Base-by-base conservation (phyloP, 2,113 vertebrate genomes). In the Hirundichthys speculiger region DNA sequence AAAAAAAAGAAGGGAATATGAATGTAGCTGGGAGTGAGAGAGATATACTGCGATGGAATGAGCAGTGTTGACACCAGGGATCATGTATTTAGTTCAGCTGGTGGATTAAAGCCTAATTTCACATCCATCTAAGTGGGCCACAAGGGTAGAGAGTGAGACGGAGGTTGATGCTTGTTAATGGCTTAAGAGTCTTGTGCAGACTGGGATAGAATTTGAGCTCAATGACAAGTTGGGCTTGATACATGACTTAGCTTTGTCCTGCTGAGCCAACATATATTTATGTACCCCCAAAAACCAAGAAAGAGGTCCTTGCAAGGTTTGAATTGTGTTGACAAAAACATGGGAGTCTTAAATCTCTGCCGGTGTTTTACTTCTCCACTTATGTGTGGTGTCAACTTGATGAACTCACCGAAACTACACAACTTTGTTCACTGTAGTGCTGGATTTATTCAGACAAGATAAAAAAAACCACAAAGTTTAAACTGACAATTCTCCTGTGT, bases 101-200 rank as follows among this genome's bases (percentile, higher is more conserved):
- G 74, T 16, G 70, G 86, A 89, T 87, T 90, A 89, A 83, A 88
- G 79, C 80, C 87, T 86, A 90, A 89, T 90, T 89, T 88, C 86
- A 88, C 84, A 89, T 84, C 84, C 64, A 86, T 84, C 82, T 86
- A 87, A 89, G 77, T 84, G 85, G 86, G 80, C 84, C 82, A 88
- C 82, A 74, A 80, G 80, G 84, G 72, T 62, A 79, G 77, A 66
- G 77, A 71, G 72, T 24, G 56, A 47, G 73, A 63, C 52, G 73
- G 67, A 75, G 56, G 78, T 75, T 50, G 83, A 71, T 69, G 59
- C 79, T 71, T 85, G 71, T 84, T 82, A 79, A 88, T 84, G 78
- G 82, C 77, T 86, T 86, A 83, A 72, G 74, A 85, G 83, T 87
- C 76, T 89, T 84, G 53, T 84, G 75, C 77, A 51, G 54, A 48